These are phyloP conservation scores for Drosophila punjabiensis DNA, from an alignment of 1,140 invertebrate species.

Conservation along the genomic window DNA sequence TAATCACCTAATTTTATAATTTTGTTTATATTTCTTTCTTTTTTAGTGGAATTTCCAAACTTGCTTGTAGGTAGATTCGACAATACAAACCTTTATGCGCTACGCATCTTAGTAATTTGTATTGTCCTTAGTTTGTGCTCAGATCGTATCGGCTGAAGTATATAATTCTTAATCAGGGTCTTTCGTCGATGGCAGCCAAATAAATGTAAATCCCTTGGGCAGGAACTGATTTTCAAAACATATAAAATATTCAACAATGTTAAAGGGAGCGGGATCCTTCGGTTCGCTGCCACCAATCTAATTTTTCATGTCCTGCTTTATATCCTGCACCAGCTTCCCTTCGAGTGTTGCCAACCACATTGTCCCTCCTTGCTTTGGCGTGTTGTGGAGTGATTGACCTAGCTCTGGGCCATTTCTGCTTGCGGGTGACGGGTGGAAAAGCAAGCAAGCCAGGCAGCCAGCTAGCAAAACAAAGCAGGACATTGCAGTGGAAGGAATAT, in stretches of 20 bases:
- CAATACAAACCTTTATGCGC: not conserved
- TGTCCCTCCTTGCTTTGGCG: slow-evolving; percentile 19
- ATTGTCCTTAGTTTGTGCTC: not conserved
- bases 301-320: slow-evolving; percentile 33
- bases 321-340: slow-evolving; percentile 17
- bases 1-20: too few species aligned
- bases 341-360: slow-evolving; percentile 3
- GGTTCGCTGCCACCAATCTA: slow-evolving; percentile 17
- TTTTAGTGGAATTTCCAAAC: too few species aligned
- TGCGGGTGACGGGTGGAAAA: slow-evolving; percentile 12
- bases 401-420: slow-evolving; percentile 52
- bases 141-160: not conserved
- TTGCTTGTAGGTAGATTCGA: not conserved
- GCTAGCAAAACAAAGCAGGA: slow-evolving; percentile 35
- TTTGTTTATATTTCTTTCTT: too few species aligned
- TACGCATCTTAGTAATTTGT: not conserved
- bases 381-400: slow-evolving; percentile 69
- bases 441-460: slow-evolving; percentile 23
- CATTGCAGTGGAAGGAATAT: slow-evolving; percentile 12
- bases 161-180: not conserved
- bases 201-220: slow-evolving; percentile 5
- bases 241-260: slow-evolving; percentile 24
- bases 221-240: slow-evolving; percentile 9
- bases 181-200: not conserved
- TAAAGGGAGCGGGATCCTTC: not conserved